Evolutionary conservation across 1,140 invertebrate genomes (phyloP).

Genomic region (Drosophila oshimai): DNA sequence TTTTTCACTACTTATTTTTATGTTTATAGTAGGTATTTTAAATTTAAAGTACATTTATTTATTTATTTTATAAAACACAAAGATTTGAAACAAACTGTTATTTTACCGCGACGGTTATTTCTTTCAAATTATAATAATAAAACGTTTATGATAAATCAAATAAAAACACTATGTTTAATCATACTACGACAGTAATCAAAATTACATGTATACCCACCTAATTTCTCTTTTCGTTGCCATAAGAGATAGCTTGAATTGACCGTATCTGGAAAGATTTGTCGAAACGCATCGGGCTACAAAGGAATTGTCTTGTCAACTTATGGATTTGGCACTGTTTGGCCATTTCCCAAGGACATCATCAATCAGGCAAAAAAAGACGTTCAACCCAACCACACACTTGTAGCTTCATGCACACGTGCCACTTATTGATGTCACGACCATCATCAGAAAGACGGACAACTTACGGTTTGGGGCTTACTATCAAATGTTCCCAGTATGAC

Average conservation of each 20-base stretch:
- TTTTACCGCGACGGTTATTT: too few species aligned
- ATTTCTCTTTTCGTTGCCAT: neutral
- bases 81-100: too few species aligned
- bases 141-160: too few species aligned
- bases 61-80: too few species aligned
- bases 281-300: conserved; percentile 6
- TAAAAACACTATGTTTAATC: too few species aligned
- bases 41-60: too few species aligned
- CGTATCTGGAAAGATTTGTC: neutral
- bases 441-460: conserved; percentile 42
- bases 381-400: conserved; percentile 4
- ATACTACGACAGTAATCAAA: too few species aligned
- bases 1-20: too few species aligned
- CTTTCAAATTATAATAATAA: too few species aligned
- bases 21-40: too few species aligned
- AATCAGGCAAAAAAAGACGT: conserved; percentile 19
- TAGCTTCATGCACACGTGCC: conserved; percentile 4
- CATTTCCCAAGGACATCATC: conserved; percentile 34
- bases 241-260: conserved; percentile 1
- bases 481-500: conserved; percentile 14
- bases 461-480: conserved; percentile 18
- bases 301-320: conserved; percentile 51
- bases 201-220: too few species aligned
- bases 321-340: conserved; percentile 40
- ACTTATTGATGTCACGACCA: conserved; percentile 41